These are phyloP conservation scores for Bombus picipes DNA, from an alignment of 1,140 invertebrate species.

Conservation along the genomic window DNA sequence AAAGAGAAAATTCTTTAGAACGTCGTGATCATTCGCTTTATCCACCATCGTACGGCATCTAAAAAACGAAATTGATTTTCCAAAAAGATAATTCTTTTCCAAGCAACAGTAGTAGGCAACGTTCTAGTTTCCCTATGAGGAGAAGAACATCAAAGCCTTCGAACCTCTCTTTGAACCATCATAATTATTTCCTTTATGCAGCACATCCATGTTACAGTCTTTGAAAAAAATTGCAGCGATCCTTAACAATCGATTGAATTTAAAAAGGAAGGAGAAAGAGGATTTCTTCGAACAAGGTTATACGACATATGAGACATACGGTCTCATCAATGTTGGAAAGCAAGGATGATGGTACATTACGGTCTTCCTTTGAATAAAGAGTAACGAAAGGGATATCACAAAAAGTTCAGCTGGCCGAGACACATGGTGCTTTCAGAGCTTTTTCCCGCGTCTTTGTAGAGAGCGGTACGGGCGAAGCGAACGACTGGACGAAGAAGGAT, in stretches of 20 bases:
- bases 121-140: neutral
- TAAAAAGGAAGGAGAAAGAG: neutral
- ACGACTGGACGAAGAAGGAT: neutral
- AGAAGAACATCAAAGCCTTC: neutral
- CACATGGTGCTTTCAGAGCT: constrained; percentile 21
- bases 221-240: neutral
- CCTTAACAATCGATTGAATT: neutral
- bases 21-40: neutral
- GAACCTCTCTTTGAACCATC: neutral
- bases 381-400: neutral
- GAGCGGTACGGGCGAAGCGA: no score
- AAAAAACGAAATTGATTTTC: neutral
- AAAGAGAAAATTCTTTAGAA: neutral
- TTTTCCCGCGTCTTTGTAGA: neutral
- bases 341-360: neutral
- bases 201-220: neutral
- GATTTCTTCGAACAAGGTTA: neutral
- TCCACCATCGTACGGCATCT: neutral
- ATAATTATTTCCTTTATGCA: neutral
- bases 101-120: neutral
- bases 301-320: neutral
- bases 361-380: neutral
- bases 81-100: neutral
- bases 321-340: neutral
- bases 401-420: constrained; percentile 9